These are phyloP conservation scores for Mimas tiliae DNA, from an alignment of 2,888 invertebrate species.

Conservation along the genomic window DNA sequence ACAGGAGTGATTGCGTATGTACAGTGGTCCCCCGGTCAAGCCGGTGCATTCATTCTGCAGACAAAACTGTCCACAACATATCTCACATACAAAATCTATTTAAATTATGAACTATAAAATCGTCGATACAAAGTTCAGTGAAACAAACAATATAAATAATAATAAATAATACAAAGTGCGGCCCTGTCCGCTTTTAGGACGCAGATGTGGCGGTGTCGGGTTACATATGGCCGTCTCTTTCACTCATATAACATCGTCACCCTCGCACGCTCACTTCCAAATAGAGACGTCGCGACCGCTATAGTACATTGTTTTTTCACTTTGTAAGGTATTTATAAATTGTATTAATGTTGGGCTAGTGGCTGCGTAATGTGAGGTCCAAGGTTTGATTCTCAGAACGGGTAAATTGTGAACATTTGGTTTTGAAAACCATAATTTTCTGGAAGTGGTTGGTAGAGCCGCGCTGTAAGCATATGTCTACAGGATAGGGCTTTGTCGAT, in stretches of 20 bases:
- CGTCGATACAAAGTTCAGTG: slow-evolving; percentile 26
- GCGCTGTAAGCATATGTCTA: too few relatives aligned
- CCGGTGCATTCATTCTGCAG: too few relatives aligned
- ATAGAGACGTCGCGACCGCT: slow-evolving; percentile 40
- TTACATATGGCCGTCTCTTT: slow-evolving; percentile 60
- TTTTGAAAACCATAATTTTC: background rate
- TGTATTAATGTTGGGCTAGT: background rate
- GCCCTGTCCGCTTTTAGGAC: slow-evolving; percentile 72
- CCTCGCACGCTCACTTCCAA: slow-evolving; percentile 47
- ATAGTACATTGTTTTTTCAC: slow-evolving; percentile 4
- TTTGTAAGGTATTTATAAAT: slow-evolving; percentile 21
- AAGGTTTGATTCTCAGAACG: background rate
- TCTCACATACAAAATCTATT: too few relatives aligned
- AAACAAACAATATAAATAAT: slow-evolving; percentile 38
- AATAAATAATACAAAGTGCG: slow-evolving; percentile 55
- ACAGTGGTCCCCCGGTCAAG: too few relatives aligned
- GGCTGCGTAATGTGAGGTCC: background rate
- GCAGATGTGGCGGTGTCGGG: slow-evolving; percentile 77
- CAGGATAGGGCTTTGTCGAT: too few relatives aligned
- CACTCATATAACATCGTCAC: slow-evolving; percentile 47
- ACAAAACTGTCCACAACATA: too few relatives aligned
- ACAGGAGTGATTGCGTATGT: too few relatives aligned
- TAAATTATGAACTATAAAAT: background rate
- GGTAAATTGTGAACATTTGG: background rate
- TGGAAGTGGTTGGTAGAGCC: too few relatives aligned